Percentiles rank a stretch among this genome's conserved stretches.
These are phyloP conservation scores for Lagodon rhomboides DNA, from an alignment of 2,797 vertebrate genomes.

Conservation along the genomic window DNA sequence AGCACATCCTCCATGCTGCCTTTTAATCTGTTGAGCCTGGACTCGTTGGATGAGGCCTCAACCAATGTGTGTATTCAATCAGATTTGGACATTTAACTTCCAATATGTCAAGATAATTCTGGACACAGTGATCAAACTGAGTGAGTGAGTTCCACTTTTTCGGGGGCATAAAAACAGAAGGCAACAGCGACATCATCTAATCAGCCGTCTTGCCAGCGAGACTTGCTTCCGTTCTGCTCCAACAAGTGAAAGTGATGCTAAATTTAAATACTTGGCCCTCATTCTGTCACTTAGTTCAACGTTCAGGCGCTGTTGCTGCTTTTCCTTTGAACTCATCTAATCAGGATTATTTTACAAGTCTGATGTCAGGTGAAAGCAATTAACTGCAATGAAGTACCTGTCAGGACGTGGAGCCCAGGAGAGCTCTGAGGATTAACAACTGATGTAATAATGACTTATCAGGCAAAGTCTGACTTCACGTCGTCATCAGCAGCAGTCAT, in stretches of 20 bases:
- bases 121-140: too few relatives aligned
- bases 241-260: conserved; percentile 28
- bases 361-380: conserved; percentile 69
- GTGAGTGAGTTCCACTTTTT: too few relatives aligned
- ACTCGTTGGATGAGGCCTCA: too few relatives aligned
- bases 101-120: too few relatives aligned
- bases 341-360: conserved; percentile 57
- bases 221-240: conserved; percentile 14
- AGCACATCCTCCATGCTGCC: too few relatives aligned
- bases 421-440: conserved; percentile 50
- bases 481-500: too few relatives aligned
- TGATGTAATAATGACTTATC: conserved; percentile 37
- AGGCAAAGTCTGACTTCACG: background rate
- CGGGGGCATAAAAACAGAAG: too few relatives aligned
- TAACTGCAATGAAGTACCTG: conserved; percentile 64
- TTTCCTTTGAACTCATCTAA: conserved; percentile 47
- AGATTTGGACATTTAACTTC: too few relatives aligned
- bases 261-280: conserved; percentile 46
- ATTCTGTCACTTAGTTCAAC: conserved; percentile 59
- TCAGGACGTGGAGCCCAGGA: conserved; percentile 37
- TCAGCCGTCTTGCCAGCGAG: background rate
- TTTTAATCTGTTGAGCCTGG: too few relatives aligned
- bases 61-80: too few relatives aligned
- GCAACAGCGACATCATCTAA: conserved; percentile 18
- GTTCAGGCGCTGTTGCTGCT: background rate